Percentiles rank a stretch among this genome's conserved stretches.
These are phyloP conservation scores for Liasis olivaceus DNA, from an alignment of 2,797 vertebrate genomes.

Conservation along the genomic window DNA sequence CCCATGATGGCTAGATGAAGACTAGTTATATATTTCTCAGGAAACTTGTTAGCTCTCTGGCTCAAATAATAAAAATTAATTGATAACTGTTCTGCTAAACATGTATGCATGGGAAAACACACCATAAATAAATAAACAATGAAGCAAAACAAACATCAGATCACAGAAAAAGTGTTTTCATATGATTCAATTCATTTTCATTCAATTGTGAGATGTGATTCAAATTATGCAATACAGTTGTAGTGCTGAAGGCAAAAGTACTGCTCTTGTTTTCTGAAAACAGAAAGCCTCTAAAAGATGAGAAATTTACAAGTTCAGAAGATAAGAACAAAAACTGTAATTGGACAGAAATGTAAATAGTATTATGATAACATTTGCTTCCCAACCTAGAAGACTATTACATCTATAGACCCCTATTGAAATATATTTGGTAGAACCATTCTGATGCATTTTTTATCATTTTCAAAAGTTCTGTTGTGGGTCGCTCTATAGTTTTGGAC, in stretches of 20 bases:
- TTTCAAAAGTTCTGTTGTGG: too few relatives aligned
- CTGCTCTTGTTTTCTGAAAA: slow-evolving; percentile 27
- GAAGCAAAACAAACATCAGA: slow-evolving; percentile 23
- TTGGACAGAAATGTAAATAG: too few relatives aligned
- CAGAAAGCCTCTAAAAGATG: not conserved
- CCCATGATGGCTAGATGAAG: slow-evolving; percentile 28
- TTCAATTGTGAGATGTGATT: slow-evolving; percentile 4
- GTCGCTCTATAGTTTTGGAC: too few relatives aligned
- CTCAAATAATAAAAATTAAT: not conserved
- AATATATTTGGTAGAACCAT: too few relatives aligned
- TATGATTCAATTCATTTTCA: not conserved
- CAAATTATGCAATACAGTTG: not conserved
- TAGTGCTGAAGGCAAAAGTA: not conserved
- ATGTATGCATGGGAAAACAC: too few relatives aligned
- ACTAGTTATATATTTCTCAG: slow-evolving; percentile 15
- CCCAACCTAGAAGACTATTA: too few relatives aligned
- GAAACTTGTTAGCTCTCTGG: slow-evolving; percentile 15
- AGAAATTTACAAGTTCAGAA: too few relatives aligned
- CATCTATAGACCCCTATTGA: too few relatives aligned
- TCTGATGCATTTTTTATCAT: too few relatives aligned
- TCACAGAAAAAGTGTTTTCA: not conserved
- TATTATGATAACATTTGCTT: too few relatives aligned
- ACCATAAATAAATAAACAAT: too few relatives aligned
- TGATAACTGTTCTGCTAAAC: not conserved
- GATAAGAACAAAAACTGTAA: too few relatives aligned